phyloP scores from a whole-genome alignment of 2,888 invertebrate genomes.

The Andrena camellia region DNA sequence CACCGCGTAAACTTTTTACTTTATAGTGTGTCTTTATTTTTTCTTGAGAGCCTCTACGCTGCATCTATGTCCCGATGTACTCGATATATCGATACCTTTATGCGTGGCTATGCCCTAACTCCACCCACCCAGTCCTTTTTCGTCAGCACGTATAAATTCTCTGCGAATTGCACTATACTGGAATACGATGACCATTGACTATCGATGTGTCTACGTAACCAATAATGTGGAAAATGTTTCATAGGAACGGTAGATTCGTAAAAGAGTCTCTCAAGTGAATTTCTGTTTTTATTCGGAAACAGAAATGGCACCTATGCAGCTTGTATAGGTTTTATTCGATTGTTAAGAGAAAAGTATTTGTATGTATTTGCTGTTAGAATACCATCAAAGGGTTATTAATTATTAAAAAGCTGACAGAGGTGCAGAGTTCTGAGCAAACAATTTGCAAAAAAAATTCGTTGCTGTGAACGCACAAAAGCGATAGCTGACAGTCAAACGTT shows the following conservation, averaged over 20 bases:
- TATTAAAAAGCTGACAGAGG: too few relatives aligned
- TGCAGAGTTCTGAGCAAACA: too few relatives aligned
- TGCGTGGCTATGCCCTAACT: slow-evolving; percentile 28
- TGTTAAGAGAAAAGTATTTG: too few relatives aligned
- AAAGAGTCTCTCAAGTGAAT: background rate
- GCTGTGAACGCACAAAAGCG: slow-evolving; percentile 25
- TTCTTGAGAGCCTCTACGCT: slow-evolving; percentile 24
- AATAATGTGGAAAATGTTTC: background rate
- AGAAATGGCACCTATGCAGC: too few relatives aligned
- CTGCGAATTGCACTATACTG: slow-evolving; percentile 42
- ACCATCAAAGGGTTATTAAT: too few relatives aligned
- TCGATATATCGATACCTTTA: slow-evolving; percentile 54
- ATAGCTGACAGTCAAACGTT: slow-evolving; percentile 30
- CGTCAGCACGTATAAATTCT: slow-evolving; percentile 59
- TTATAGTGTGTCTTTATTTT: slow-evolving; percentile 32
- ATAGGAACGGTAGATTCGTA: slow-evolving; percentile 10
- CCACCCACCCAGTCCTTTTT: slow-evolving; percentile 24
- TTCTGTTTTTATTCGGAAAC: background rate
- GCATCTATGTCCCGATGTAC: slow-evolving; percentile 47
- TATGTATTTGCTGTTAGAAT: too few relatives aligned
- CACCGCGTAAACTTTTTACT: slow-evolving; percentile 43
- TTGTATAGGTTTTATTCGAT: too few relatives aligned
- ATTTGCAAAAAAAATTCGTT: background rate
- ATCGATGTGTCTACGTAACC: slow-evolving; percentile 2
- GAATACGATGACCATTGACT: slow-evolving; percentile 50